Evolutionary conservation across 2,888 invertebrate genomes (phyloP), one percentile per base, ranked within the genome.

Genomic region (Sphaerophoria rueppellii): DNA sequence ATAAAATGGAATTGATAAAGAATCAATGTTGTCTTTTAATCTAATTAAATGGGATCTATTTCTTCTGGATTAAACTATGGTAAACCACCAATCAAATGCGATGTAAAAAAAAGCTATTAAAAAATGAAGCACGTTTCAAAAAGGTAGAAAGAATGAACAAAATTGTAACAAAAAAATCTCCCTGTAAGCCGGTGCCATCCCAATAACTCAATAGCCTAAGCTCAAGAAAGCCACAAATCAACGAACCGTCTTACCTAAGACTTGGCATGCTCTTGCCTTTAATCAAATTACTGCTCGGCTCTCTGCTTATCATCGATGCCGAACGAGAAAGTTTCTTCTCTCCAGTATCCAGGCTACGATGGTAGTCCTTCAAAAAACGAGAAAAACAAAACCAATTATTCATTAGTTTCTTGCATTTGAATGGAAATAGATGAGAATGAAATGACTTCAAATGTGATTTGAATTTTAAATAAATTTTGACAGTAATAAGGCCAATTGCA

Each of bases 241-340:
- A 16, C 32, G 6, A 24, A 32, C 58, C 54, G 81, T 88, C 93
- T 93, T 93, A 98, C 98, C 97, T 97, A 83, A 98, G 93, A 90
- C 98, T 98, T 4, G 98, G 98, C 98, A 98, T 98, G 93, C 98
- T 98, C 93, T 98, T 98, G 82, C 98, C 98, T 93, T 98, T 97
- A 82, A 97, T 95, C 67, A 98, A 93, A 91, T 96, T 97, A 70
- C 94, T 94, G 14, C 94, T 93, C 0, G 94, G 93, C 2, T 93
- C 93, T 87, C 95, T 95, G 58, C 95, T 94, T 71, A 94, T 93
- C 67, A 94, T 94, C 0, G 96, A 94, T 55, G 94, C 95, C 1
- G 95, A 96, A 87, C 95, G 94, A 0, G 95, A 94, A 65, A 96
- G 92, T 85, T 95, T 95, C 88, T 94, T 94, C 86, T 96, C 97